Evolutionary conservation across 2,113 vertebrate genomes (phyloP), one percentile per base, ranked within the genome.

Genomic region (Takifugu bimaculatus): DNA sequence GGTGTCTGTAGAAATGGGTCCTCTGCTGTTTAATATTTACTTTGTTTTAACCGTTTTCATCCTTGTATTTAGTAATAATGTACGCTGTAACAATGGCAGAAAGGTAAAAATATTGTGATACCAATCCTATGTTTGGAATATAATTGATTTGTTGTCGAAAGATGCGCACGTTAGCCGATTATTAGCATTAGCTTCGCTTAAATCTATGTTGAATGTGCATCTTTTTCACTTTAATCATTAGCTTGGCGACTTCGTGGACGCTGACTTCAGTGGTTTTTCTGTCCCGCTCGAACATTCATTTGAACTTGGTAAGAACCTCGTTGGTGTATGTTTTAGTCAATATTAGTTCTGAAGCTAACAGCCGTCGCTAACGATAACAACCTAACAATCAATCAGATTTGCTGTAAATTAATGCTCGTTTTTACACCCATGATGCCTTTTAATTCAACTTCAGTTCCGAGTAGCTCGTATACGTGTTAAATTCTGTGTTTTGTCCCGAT

Each of bases 261-360:
- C 88, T 0, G 94, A 96, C 11, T 72, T 88, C 13, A 82, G 85
- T 12, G 93, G 91, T 0, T 82, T 93, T 0, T 88, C 91, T 0
- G 75, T 95, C 26, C 89, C 92, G 10, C 77, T 95, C n/a, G 94
- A 96, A 54, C 95, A 96, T 70, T 96, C 94, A 0, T 95, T 95
- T 82, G 93, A 96, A 89, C 80, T 92, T 1, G 93, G 94, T 96
- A 54, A 95, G 92, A 65, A 61, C 2, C 29, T 5, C 20, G 20
- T 20, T 20, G 20, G 20, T 20, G 20, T 32, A 6, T 32, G 4
- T 32, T 32, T 2, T 32, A 6, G 29, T 5, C 5, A 29, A 29
- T 29, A 32, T 6, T 32, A 32, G 29, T 6, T 43, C 2, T 28
- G 6, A 26, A n/a, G 29, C 4, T 50, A 20, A 15, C 47, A 15